Evolutionary conservation across 2,113 vertebrate genomes (phyloP).

Genomic region (Uria aalge): DNA sequence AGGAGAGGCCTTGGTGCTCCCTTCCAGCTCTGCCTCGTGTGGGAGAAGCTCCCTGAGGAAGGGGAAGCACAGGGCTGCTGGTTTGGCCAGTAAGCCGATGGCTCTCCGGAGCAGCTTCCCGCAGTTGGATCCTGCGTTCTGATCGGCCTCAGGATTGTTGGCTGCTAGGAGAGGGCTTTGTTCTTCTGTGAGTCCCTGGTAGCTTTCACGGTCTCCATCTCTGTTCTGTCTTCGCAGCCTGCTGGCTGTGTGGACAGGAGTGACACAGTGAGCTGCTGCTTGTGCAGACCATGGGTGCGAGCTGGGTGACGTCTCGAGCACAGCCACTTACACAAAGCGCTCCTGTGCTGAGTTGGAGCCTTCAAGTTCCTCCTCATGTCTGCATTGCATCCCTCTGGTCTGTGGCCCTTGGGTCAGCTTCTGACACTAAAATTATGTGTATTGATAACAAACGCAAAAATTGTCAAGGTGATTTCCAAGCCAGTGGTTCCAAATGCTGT

Average conservation of each 20-base stretch:
- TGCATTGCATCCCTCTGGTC: background rate
- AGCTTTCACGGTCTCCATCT: background rate
- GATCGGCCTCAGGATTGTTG: rapidly evolving
- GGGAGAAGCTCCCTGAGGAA: background rate
- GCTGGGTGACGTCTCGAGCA: background rate
- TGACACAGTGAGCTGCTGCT: background rate
- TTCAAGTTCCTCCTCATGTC: background rate
- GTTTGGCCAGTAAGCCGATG: background rate
- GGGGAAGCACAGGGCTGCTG: background rate
- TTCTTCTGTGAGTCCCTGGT: background rate
- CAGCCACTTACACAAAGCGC: background rate
- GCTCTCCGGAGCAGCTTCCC: background rate
- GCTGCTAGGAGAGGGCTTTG: background rate
- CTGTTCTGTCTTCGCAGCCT: background rate
- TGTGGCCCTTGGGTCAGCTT: background rate
- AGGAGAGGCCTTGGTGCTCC: background rate
- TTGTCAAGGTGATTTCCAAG: background rate
- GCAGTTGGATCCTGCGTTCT: background rate
- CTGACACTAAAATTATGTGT: background rate
- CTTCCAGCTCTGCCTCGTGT: background rate
- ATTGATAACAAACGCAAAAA: background rate
- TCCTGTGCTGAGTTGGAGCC: background rate
- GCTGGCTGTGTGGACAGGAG: background rate
- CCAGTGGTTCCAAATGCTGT: background rate
- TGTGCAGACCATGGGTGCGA: background rate